These are phyloP conservation scores for Pangasianodon gigas DNA, from an alignment of 2,113 vertebrate genomes.

Conservation along the genomic window DNA sequence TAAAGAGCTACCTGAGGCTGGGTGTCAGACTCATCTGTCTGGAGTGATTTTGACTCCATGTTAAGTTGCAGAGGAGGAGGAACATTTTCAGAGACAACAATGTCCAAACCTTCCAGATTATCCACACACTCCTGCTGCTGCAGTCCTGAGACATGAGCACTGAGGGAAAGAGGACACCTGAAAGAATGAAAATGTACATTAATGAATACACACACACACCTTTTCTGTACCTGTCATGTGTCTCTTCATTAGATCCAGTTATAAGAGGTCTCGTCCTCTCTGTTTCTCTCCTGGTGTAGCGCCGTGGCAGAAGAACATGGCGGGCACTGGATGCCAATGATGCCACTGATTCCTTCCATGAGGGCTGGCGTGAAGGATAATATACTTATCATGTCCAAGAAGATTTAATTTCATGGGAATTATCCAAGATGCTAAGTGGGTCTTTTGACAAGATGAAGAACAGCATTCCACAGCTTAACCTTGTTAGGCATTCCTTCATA, in stretches of 20 bases:
- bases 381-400: neutral
- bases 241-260: conserved; percentile 32
- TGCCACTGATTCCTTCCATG: conserved; percentile 75
- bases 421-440: neutral
- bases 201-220: neutral
- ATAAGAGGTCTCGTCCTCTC: conserved; percentile 57
- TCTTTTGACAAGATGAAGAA: neutral
- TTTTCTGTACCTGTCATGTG: conserved; percentile 34
- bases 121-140: conserved; percentile 7
- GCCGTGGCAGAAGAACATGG: conserved; percentile 65
- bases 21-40: conserved; percentile 52
- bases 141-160: conserved; percentile 15
- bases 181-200: neutral
- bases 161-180: neutral
- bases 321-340: conserved; percentile 69
- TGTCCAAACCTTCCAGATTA: neutral
- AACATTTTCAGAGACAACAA: neutral
- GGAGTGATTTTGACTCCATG: conserved; percentile 60
- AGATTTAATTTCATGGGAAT: neutral
- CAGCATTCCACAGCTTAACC: neutral
- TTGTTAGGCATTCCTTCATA: neutral
- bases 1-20: conserved; percentile 58
- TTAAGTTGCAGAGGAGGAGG: neutral
- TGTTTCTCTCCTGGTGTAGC: conserved; percentile 62
- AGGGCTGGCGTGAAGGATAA: conserved; percentile 68